phyloP scores from a whole-genome alignment of 2,797 vertebrate species.

The Gobionotothen gibberifrons region DNA sequence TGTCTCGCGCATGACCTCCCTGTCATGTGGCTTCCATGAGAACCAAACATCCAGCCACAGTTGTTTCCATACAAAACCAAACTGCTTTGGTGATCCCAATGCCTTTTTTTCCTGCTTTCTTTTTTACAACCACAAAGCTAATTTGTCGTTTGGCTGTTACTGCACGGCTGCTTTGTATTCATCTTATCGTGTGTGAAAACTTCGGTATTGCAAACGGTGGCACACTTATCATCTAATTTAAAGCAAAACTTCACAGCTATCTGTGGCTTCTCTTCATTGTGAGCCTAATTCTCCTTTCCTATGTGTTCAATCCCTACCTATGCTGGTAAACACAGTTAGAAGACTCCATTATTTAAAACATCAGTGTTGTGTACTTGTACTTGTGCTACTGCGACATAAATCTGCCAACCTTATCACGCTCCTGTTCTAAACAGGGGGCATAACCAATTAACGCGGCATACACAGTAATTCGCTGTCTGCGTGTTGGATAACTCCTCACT shows the following conservation, averaged over 20 bases:
- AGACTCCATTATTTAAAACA: conserved; percentile 40
- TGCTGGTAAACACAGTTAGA: conserved; percentile 42
- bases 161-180: conserved; percentile 47
- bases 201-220: conserved; percentile 29
- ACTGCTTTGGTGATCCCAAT: conserved; percentile 71
- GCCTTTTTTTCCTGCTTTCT: conserved; percentile 18
- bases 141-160: conserved; percentile 66
- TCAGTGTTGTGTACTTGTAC: conserved; percentile 24
- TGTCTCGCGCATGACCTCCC: conserved; percentile 81
- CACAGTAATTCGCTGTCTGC: conserved; percentile 83
- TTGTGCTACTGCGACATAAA: conserved; percentile 64
- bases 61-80: conserved; percentile 83
- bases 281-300: conserved; percentile 1
- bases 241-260: background rate
- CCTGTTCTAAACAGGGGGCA: conserved; percentile 68
- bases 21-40: conserved; percentile 84
- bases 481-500: conserved; percentile 76
- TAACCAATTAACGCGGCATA: conserved; percentile 77
- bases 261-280: background rate
- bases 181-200: conserved; percentile 53
- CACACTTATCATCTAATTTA: conserved; percentile 23
- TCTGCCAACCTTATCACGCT: conserved; percentile 67
- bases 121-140: conserved; percentile 68
- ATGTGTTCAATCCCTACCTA: conserved; percentile 4
- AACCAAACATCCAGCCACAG: conserved; percentile 79